Percentiles rank a stretch among this genome's conserved stretches.
Conservation (phyloP, 2,888 invertebrate species). For the Furcula furcula region DNA sequence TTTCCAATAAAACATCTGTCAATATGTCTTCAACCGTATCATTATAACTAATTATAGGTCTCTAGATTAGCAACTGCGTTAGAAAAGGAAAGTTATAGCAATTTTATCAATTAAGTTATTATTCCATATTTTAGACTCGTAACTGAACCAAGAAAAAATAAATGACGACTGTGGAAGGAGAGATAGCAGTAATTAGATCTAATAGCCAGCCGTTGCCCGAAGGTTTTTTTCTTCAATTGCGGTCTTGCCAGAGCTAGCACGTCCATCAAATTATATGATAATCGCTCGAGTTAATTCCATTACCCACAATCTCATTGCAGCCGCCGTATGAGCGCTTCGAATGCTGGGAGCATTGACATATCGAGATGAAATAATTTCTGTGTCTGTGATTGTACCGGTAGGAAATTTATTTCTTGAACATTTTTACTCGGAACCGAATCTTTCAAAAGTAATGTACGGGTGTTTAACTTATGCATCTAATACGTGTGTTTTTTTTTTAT, state of each 20-base stretch:
- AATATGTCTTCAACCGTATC: background rate
- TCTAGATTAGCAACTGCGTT: background rate
- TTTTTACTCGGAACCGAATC: too few species aligned
- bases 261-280: constrained; percentile 58
- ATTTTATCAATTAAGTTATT: constrained; percentile 25
- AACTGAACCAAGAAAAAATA: constrained; percentile 20
- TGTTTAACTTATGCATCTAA: too few species aligned
- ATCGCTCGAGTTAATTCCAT: constrained; percentile 51
- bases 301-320: constrained; percentile 37
- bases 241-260: constrained; percentile 41
- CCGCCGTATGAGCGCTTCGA: constrained; percentile 19
- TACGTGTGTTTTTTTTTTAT: too few species aligned
- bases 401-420: too few species aligned
- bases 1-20: background rate
- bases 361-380: too few species aligned
- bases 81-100: constrained; percentile 10
- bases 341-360: too few species aligned
- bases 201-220: constrained; percentile 42
- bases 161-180: constrained; percentile 27
- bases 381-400: too few species aligned
- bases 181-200: constrained; percentile 54
- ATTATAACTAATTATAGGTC: background rate
- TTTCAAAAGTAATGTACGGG: too few species aligned
- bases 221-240: constrained; percentile 45
- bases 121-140: constrained; percentile 8